Base-by-base conservation (phyloP, 2,888 invertebrate genomes). In the Monoplex corrugatus region DNA sequence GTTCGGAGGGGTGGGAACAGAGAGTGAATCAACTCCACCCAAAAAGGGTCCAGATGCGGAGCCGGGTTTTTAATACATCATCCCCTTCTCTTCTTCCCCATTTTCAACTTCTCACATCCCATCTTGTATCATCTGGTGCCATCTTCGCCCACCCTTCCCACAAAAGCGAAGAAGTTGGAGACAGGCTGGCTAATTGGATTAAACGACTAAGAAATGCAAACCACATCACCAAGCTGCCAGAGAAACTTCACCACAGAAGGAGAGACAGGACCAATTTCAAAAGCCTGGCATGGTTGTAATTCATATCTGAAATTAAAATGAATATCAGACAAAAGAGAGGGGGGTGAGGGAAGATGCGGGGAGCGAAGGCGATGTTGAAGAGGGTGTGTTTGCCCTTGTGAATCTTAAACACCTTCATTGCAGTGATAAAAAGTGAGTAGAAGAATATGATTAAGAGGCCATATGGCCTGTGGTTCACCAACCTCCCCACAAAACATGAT, bases 391-490 rank as follows among this genome's bases (percentile, higher is more conserved):
- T 88, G 72, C 83, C 63, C 44, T n/a, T 83, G 83, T 38, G 82
- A 83, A 88, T 45, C 63, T 68, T 68, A 83, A 88, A 80, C 83
- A 72, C 88, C 57, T 88, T 63, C 63, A 45, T 68, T n/a, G 72
- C 57, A 63, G 83, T 72, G 57, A 88, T 88, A 82, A 88, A 80
- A 88, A 35, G 50, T 68, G 82, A 13, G 83, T 28, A 63, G 40
- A 88, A 45, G 80, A 83, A 57, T 68, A 68, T 82, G 44, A 83
- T 88, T 63, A 68, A 57, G 83, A 38, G 63, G 90, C 88, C 90
- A 90, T 88, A 90, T 90, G 90, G 86, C 90, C 85, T 90, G 90
- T 90, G 90, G 90, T 90, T 88, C 88, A 86, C 86, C 86, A 86
- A 89, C 57, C 63, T 72, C 83, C 68, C 86, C 86, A 68, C 86